These are phyloP conservation scores for Loris lydekkerianus DNA, from an alignment of 2,797 vertebrate species.

Conservation along the genomic window DNA sequence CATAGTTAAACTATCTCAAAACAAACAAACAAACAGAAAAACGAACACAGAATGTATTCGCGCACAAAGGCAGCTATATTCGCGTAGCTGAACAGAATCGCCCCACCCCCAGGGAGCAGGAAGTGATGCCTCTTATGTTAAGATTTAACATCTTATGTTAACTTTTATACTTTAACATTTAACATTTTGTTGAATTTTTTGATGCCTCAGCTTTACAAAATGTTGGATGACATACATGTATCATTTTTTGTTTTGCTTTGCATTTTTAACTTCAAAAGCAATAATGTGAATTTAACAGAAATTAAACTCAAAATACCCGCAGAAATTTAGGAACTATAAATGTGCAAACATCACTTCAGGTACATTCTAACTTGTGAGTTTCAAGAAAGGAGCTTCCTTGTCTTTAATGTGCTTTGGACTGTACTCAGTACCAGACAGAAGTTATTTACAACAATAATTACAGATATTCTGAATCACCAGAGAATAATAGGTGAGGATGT, in stretches of 20 bases:
- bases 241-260: background rate
- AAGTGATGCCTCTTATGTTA: background rate
- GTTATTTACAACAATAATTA: conserved; percentile 6
- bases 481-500: background rate
- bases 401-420: conserved; percentile 39
- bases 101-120: background rate
- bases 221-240: background rate
- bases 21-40: background rate
- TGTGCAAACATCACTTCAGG: background rate
- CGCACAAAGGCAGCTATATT: rapidly evolving
- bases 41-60: background rate
- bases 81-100: background rate
- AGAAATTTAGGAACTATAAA: conserved; percentile 55
- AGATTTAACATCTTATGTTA: background rate
- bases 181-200: background rate
- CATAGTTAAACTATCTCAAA: no score
- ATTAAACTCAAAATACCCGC: background rate
- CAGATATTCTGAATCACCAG: background rate
- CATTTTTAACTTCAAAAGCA: conserved; percentile 9
- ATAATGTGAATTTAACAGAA: conserved; percentile 2
- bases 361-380: background rate
- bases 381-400: background rate
- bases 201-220: background rate
- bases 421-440: background rate
- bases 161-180: background rate